A percentile compares a stretch with the other conserved stretches of the same genome.
Evolutionary conservation across 2,113 vertebrate genomes (phyloP).

Genomic region (Carlito syrichta): DNA sequence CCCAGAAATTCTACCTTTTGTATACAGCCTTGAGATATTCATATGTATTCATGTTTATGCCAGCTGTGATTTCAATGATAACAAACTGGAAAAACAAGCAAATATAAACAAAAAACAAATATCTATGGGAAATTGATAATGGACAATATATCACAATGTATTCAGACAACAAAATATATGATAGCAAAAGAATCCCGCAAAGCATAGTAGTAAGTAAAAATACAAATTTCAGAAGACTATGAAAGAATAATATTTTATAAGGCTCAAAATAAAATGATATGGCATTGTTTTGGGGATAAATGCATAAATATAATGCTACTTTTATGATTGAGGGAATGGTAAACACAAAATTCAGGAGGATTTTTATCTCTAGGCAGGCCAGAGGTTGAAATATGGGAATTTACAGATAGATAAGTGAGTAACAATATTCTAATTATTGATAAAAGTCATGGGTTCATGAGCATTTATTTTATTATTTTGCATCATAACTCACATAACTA

Average conservation of each 20-base stretch:
- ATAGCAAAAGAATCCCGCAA: background rate
- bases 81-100: background rate
- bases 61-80: background rate
- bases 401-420: too few relatives aligned
- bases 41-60: background rate
- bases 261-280: background rate
- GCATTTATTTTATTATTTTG: background rate
- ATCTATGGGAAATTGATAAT: background rate
- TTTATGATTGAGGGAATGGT: background rate
- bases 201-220: background rate
- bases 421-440: background rate
- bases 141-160: too few relatives aligned
- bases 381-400: accelerated
- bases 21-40: background rate
- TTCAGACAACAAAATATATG: background rate
- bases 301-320: background rate
- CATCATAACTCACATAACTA: background rate
- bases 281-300: background rate
- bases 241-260: background rate
- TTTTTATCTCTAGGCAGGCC: too few relatives aligned
- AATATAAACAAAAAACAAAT: background rate
- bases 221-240: background rate
- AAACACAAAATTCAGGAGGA: background rate
- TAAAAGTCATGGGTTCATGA: too few relatives aligned
- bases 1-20: background rate